A percentile compares a stretch with the other conserved stretches of the same genome.
These are phyloP conservation scores for Cryptophagus acutangulus DNA, from an alignment of 2,888 invertebrate genomes.

Conservation along the genomic window DNA sequence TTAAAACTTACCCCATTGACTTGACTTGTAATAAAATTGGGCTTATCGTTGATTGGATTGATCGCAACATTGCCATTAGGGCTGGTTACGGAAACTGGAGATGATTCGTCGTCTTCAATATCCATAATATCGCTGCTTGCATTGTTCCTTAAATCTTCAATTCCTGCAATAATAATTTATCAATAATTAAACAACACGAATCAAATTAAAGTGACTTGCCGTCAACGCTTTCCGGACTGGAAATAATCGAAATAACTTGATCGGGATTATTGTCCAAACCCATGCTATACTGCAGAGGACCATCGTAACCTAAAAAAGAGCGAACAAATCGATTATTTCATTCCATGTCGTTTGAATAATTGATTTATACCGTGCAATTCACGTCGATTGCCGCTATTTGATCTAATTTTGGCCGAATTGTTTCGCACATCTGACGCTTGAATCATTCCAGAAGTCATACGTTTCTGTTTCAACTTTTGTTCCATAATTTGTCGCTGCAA, in stretches of 20 bases:
- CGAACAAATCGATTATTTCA: not conserved
- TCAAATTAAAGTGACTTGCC: constrained; percentile 2
- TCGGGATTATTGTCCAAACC: constrained; percentile 73
- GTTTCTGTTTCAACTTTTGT: constrained; percentile 81
- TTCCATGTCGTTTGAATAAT: not conserved
- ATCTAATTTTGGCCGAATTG: constrained; percentile 60
- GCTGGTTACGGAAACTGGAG: constrained; percentile 51
- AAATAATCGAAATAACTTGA: constrained; percentile 56
- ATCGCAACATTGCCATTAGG: constrained; percentile 43
- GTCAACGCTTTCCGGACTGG: constrained; percentile 38
- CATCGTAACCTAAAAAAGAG: constrained; percentile 74
- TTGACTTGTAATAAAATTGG: constrained; percentile 36
- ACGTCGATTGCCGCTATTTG: constrained; percentile 62
- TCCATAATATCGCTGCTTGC: constrained; percentile 41
- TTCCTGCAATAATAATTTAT: constrained; percentile 21
- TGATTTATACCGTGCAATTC: constrained; percentile 64
- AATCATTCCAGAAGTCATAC: constrained; percentile 80
- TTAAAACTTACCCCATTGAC: constrained; percentile 34
- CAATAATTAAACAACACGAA: not conserved
- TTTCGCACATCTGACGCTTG: constrained; percentile 79
- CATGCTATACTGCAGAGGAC: constrained; percentile 81
- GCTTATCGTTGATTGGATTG: constrained; percentile 41
- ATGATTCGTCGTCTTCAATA: constrained; percentile 59
- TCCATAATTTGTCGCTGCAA: constrained; percentile 78
- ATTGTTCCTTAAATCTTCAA: constrained; percentile 33